These are phyloP conservation scores for Hafferia zeledoni DNA, from an alignment of 2,797 vertebrate species.

Conservation along the genomic window DNA sequence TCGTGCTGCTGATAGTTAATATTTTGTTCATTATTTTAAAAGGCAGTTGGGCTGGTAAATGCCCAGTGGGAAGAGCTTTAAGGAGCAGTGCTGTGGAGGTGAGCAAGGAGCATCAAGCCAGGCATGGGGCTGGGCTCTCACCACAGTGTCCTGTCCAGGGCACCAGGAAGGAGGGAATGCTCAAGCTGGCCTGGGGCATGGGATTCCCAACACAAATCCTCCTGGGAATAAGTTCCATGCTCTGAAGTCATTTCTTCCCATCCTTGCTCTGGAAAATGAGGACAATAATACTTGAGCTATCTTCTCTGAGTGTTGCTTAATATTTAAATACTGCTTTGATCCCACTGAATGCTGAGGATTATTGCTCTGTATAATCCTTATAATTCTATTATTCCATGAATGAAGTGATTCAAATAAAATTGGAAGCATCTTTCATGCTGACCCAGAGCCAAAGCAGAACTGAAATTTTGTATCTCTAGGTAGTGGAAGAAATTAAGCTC, in stretches of 20 bases:
- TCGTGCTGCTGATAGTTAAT: neutral
- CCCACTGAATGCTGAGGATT: neutral
- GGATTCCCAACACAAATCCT: neutral
- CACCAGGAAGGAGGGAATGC: neutral
- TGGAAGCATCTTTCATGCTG: neutral
- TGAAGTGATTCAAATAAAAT: neutral
- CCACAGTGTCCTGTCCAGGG: neutral
- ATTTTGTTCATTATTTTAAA: neutral
- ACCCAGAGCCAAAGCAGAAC: neutral
- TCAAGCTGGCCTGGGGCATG: neutral
- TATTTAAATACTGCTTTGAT: constrained; percentile 11
- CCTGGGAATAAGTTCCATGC: neutral
- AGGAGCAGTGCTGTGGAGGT: neutral
- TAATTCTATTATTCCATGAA: neutral
- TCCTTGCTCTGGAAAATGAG: neutral
- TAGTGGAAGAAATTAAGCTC: neutral
- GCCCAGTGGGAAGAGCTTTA: neutral
- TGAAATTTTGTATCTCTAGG: neutral
- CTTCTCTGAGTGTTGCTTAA: neutral
- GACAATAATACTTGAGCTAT: neutral
- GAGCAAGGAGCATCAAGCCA: neutral
- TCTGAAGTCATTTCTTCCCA: neutral
- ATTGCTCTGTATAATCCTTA: neutral
- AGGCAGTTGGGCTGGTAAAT: neutral
- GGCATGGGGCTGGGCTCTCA: neutral